Evolutionary conservation across 2,797 vertebrate genomes (phyloP), one percentile per base, ranked within the genome.

Genomic region (Mycteria americana): DNA sequence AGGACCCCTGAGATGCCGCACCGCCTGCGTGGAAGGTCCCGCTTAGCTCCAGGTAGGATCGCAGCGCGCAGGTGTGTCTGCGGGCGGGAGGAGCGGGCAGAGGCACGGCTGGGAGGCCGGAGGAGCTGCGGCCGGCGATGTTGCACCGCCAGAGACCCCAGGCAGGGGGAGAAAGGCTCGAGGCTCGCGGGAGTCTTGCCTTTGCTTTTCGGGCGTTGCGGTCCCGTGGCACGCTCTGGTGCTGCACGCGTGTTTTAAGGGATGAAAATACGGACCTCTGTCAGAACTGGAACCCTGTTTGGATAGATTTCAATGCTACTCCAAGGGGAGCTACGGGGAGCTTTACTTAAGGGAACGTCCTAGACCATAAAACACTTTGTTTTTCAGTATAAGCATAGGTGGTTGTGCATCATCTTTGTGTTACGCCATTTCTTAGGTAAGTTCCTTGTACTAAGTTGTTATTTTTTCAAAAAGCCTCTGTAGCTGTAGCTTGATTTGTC

Each of bases 41-140:
- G 2, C 75, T 59, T 68, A 83, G 95, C 54, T 59, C 27, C 96
- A 97, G 96, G 96, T 96, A 95, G 94, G 96, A 73, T 2, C 31
- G 22, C 69, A 68, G 88, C 43, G 62, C 30, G 67, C 92, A 95
- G 95, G 91, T 85, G 85, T 46, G 94, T 3, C 69, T 6, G 46
- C 8, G 83, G 85, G 64, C 4, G 25, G 53, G 27, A 19, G 81
- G 74, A 51, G 70, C 2, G 25, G 57, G 67, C 48, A 75, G 60
- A 56, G 62, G 1, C 60, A 14, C 67, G 24, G 68, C n/a, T 17
- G 3, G 1, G 59, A 54, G 57, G 60, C 80, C 72, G 65, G 27
- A 88, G 86, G 81, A 89, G 70, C 1, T 0, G 27, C 67, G 81
- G 45, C 69, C 37, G 77, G 50, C 7, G 21, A 10, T 1, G 1